Evolutionary conservation across 2,888 invertebrate genomes (phyloP), one percentile per base, ranked within the genome.

Genomic region (Protodeltote pygarga): DNA sequence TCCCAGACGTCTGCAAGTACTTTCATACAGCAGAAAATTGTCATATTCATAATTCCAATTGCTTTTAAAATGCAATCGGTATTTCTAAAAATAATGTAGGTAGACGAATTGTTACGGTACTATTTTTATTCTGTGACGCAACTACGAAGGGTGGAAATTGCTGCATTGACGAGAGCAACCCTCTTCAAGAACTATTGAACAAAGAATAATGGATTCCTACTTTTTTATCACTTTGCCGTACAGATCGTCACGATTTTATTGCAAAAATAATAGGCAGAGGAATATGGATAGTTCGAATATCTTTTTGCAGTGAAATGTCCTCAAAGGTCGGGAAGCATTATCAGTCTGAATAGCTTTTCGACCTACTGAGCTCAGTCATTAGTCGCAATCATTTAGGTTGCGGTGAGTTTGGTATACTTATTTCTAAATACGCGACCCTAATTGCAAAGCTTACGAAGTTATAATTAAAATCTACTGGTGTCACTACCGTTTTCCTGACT

Each of bases 391-490:
- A n/a, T n/a, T n/a, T n/a, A n/a, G n/a, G n/a, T n/a, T n/a, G n/a
- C n/a, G n/a, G n/a, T n/a, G n/a, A n/a, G n/a, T n/a, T n/a, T n/a
- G n/a, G n/a, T n/a, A 11, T 14, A 13, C 23, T 17, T 52, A 37
- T 58, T 41, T 34, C 38, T 35, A 9, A 20, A 33, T 19, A 27
- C 27, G 58, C 37, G 9, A 35, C 15, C 37, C 37, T 59, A 52
- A 59, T 42, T 59, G 31, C 9, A 23, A 31, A 39, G 58, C 59
- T 58, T 52, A 59, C 46, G 31, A 58, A 58, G 41, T 46, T 52
- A 35, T 46, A 59, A 58, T 58, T 52, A 59, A 58, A 58, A 59
- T 46, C n/a, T 27, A 25, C 38, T 52, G 41, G 37, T 52, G 46
- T 52, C 38, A 59, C 40, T 28, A 31, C 4, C 13, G 33, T 38